Evolutionary conservation across 2,797 vertebrate genomes (phyloP), one percentile per base, ranked within the genome.

Genomic region (Pitangus sulphuratus): DNA sequence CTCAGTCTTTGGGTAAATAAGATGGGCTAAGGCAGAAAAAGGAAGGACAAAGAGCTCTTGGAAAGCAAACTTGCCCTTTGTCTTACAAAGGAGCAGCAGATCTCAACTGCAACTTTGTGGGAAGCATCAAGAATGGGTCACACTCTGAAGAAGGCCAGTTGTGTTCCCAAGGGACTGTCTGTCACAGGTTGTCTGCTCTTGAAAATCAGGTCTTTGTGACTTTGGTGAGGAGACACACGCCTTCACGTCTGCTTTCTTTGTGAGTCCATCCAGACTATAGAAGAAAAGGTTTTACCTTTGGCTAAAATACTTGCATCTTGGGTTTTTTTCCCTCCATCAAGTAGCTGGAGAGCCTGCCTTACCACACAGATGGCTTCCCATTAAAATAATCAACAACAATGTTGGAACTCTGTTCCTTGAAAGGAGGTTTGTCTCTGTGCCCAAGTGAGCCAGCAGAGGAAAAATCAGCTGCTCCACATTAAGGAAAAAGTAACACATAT

Each of bases 391-490:
- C 89, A 94, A 84, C 74, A 96, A 92, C 87, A 94, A 87, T 87
- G 78, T 35, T 95, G 92, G 95, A 95, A 93, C 60, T 90, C 79
- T 84, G n/a, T 92, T 94, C 80, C 90, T 96, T 97, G 95, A 93
- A 92, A 95, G 72, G 89, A 89, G 56, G 58, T 82, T 95, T 95
- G 89, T 95, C 84, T 96, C 82, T 79, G 60, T 87, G 87, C 69
- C 78, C 82, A 75, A 84, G 74, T 15, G 42, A 95, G 85, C 72
- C 88, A 90, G 72, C n/a, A 58, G 82, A 81, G 68, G 51, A 90
- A 91, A 95, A 91, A 87, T 94, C 95, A 97, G 95, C 95, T 96
- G 95, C 83, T 95, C 90, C 60, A 53, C 65, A 96, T 95, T 96
- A 97, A 94, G 71, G 56, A 87, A 96, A 93, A 96, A 87, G 83